Evolutionary conservation across 2,797 vertebrate species (phyloP).

Genomic region (Eulemur rubriventer): DNA sequence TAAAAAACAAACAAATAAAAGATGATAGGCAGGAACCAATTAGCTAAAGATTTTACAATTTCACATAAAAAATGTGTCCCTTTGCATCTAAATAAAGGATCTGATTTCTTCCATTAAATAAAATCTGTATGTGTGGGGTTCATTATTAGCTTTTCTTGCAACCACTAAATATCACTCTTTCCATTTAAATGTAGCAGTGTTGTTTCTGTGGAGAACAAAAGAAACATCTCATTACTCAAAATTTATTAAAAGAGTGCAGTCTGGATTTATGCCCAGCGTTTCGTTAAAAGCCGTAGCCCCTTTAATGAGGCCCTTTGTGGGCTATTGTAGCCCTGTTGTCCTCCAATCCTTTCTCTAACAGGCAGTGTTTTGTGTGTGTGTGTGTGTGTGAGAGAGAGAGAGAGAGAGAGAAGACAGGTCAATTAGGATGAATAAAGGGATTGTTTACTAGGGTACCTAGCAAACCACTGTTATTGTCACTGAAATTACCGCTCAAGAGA

Average conservation of each 20-base stretch:
- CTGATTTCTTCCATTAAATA: background rate
- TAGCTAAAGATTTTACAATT: background rate
- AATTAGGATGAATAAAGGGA: slow-evolving; percentile 12
- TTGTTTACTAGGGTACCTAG: slow-evolving; percentile 12
- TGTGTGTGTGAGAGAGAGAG: background rate
- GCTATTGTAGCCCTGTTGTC: background rate
- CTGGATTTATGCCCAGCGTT: background rate
- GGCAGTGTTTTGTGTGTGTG: background rate
- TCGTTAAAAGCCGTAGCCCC: background rate
- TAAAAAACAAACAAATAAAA: background rate
- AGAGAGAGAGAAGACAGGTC: background rate
- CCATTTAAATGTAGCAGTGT: background rate
- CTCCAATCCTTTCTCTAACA: background rate
- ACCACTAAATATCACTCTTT: background rate
- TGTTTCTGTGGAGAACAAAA: background rate
- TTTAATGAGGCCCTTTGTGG: background rate
- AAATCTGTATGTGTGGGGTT: background rate
- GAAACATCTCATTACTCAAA: background rate
- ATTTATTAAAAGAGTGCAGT: background rate
- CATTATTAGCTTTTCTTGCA: background rate
- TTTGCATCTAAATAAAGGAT: background rate
- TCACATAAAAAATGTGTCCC: background rate
- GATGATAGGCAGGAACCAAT: background rate
- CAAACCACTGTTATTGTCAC: slow-evolving; percentile 30
- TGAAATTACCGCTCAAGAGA: slow-evolving; percentile 27